Evolutionary conservation across 2,797 vertebrate species (phyloP).

Genomic region (Lagorchestes hirsutus): DNA sequence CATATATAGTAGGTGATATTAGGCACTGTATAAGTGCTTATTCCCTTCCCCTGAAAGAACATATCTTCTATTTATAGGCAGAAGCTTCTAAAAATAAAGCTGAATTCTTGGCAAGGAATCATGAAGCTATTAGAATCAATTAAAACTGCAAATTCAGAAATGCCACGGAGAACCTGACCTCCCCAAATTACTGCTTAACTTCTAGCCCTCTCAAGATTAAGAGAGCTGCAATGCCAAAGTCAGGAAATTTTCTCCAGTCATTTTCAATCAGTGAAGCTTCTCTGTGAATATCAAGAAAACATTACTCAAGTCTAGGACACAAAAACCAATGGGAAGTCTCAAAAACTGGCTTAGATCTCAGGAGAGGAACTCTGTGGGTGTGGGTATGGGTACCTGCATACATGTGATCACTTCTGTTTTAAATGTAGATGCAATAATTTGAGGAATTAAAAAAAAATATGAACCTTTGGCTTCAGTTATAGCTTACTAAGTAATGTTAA

Average conservation of each 20-base stretch:
- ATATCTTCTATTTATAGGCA: neutral
- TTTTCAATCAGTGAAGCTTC: neutral
- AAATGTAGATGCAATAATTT: neutral
- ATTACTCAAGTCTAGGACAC: neutral
- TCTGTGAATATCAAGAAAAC: neutral
- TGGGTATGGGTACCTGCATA: too few species aligned
- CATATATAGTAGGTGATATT: neutral
- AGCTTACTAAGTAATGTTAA: neutral
- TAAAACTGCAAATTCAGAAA: neutral
- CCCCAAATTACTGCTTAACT: neutral
- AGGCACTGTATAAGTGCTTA: neutral
- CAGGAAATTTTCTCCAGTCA: neutral
- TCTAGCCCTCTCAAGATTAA: neutral
- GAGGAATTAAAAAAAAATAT: neutral
- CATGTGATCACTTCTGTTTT: neutral
- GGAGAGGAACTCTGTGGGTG: too few species aligned
- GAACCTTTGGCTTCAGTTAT: neutral
- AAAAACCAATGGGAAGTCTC: neutral
- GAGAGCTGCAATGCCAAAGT: neutral
- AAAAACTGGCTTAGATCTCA: neutral
- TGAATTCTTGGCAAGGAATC: neutral
- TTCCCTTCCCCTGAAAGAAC: neutral
- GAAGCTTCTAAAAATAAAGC: neutral
- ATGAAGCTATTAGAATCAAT: neutral
- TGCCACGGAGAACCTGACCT: neutral